Conservation (phyloP, 2,888 invertebrate genomes). For the Thecocarcelia acutangulata region DNA sequence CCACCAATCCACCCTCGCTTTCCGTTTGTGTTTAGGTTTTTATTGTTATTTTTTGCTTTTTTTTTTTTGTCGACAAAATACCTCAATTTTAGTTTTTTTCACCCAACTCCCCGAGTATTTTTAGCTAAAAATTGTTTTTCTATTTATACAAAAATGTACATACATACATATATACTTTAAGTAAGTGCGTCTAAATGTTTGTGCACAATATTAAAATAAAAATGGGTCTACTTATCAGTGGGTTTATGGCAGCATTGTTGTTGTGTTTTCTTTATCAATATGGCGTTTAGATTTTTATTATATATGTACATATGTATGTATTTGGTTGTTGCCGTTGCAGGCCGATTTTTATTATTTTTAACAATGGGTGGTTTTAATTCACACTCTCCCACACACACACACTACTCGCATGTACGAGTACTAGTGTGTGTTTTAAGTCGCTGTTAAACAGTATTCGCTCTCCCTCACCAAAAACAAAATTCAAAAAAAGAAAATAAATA, state of each 20-base stretch:
- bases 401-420: no score
- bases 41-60: constrained; percentile 45
- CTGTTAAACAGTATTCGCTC: neutral
- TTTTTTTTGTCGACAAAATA: constrained; percentile 57
- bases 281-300: constrained; percentile 67
- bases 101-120: constrained; percentile 54
- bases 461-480: constrained; percentile 8
- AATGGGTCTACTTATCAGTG: constrained; percentile 57
- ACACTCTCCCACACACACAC: constrained; percentile 44
- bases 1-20: constrained; percentile 60
- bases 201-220: constrained; percentile 54
- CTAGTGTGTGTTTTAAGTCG: neutral
- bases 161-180: constrained; percentile 7
- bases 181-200: constrained; percentile 27
- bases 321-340: constrained; percentile 45
- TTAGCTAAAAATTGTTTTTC: constrained; percentile 59
- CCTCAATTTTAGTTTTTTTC: constrained; percentile 44
- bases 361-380: constrained; percentile 69
- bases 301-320: no score
- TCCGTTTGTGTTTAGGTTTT: constrained; percentile 26
- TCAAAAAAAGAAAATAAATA: neutral
- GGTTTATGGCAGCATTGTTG: constrained; percentile 23
- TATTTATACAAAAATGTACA: constrained; percentile 49
- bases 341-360: constrained; percentile 67
- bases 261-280: constrained; percentile 61